Conservation (phyloP, 2,888 invertebrate genomes). For the Luperina nickerlii region DNA sequence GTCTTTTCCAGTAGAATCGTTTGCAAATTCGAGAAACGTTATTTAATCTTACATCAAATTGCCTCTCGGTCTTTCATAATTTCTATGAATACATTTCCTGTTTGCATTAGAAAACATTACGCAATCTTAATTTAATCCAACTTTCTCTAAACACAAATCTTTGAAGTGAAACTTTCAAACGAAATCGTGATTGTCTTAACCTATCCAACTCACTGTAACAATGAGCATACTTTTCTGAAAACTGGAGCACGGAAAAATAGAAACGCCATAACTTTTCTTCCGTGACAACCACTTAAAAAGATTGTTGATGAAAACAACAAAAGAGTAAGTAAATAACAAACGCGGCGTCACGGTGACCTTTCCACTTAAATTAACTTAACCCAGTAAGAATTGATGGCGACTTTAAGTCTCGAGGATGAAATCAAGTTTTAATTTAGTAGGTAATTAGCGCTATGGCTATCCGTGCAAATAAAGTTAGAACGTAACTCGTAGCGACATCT, state of each 20-base stretch:
- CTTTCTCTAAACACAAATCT: slow-evolving; percentile 61
- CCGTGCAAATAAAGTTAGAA: slow-evolving; percentile 7
- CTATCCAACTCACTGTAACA: slow-evolving; percentile 58
- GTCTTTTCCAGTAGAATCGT: not conserved
- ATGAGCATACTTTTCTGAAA: slow-evolving; percentile 44
- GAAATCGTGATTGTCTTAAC: slow-evolving; percentile 50
- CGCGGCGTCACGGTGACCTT: slow-evolving; percentile 57
- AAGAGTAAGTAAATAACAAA: slow-evolving; percentile 45
- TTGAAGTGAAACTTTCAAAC: slow-evolving; percentile 57
- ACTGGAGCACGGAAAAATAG: slow-evolving; percentile 50
- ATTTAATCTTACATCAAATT: slow-evolving; percentile 45
- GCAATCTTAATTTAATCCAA: slow-evolving; percentile 53
- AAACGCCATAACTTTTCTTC: slow-evolving; percentile 50
- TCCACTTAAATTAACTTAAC: slow-evolving; percentile 59
- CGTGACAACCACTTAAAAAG: slow-evolving; percentile 53
- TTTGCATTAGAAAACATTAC: slow-evolving; percentile 59
- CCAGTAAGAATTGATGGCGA: slow-evolving; percentile 55
- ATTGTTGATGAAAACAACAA: slow-evolving; percentile 50
- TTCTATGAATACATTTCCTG: slow-evolving; percentile 60
- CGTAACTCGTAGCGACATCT: slow-evolving; percentile 68
- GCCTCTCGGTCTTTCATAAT: slow-evolving; percentile 34
- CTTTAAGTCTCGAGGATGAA: slow-evolving; percentile 56
- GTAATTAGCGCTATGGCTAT: slow-evolving; percentile 46
- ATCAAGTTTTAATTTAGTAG: slow-evolving; percentile 58
- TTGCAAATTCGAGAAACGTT: slow-evolving; percentile 36